A percentile compares a stretch with the other conserved stretches of the same genome.
phyloP scores from a whole-genome alignment of 2,888 invertebrate genomes.

The Pegoplata infirma region DNA sequence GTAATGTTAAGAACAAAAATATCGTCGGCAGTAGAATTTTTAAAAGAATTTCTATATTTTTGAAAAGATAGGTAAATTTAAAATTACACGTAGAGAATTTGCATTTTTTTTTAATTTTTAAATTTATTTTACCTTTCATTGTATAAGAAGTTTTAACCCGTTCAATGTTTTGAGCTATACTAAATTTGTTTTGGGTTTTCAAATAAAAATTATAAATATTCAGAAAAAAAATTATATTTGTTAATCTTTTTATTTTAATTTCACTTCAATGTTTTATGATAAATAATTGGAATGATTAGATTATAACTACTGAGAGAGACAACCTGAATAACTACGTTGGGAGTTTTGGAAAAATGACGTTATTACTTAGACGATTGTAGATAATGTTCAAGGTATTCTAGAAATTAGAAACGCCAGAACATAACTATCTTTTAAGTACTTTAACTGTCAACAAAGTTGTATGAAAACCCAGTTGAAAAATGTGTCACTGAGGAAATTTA shows the following conservation, averaged over 20 bases:
- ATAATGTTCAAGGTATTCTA: too few species aligned
- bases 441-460: too few species aligned
- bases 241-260: neutral
- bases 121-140: conserved; percentile 24
- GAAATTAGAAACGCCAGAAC: too few species aligned
- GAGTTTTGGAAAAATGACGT: too few species aligned
- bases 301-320: neutral
- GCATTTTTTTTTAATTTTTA: neutral
- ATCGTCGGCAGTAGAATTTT: neutral
- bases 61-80: neutral
- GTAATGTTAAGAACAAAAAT: neutral
- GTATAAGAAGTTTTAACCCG: neutral
- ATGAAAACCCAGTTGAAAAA: too few species aligned
- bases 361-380: too few species aligned
- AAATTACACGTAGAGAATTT: neutral
- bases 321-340: neutral
- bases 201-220: neutral
- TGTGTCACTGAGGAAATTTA: too few species aligned
- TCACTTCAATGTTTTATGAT: neutral
- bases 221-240: neutral
- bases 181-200: neutral
- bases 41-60: neutral
- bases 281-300: neutral
- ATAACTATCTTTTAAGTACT: too few species aligned
- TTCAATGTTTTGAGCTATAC: neutral